phyloP scores from a whole-genome alignment of 2,113 vertebrate genomes.

The Coregonus clupeaformis region DNA sequence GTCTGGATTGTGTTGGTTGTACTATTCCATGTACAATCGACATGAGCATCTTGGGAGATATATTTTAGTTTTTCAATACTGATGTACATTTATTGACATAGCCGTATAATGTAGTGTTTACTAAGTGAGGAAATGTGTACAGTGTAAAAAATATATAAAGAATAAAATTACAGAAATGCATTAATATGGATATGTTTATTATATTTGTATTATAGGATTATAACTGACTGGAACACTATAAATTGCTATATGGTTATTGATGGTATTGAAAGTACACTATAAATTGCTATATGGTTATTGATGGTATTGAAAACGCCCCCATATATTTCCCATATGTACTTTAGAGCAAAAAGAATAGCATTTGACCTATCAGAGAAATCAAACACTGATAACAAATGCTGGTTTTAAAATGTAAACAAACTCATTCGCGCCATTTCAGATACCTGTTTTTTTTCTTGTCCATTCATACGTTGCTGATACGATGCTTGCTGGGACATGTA shows the following conservation, averaged over 20 bases:
- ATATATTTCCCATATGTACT: background rate
- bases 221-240: background rate
- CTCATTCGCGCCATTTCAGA: slow-evolving; percentile 68
- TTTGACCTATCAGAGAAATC: background rate
- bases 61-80: slow-evolving; percentile 71
- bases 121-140: slow-evolving; percentile 78
- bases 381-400: background rate
- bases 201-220: slow-evolving; percentile 4
- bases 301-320: background rate
- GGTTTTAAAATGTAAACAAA: slow-evolving; percentile 65
- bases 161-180: slow-evolving; percentile 71
- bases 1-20: slow-evolving; percentile 64
- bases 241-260: background rate
- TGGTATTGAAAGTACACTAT: background rate
- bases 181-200: no score
- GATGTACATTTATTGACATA: slow-evolving; percentile 74
- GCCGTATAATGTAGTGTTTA: slow-evolving; percentile 78
- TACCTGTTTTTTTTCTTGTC: slow-evolving; percentile 46
- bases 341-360: background rate
- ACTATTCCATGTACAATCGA: no score
- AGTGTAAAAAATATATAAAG: slow-evolving; percentile 76
- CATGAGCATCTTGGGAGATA: slow-evolving; percentile 70
- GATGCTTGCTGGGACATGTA: slow-evolving; percentile 52
- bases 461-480: background rate
- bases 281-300: background rate